A percentile compares a stretch with the other conserved stretches of the same genome.
Evolutionary conservation across 2,888 invertebrate genomes (phyloP).

Genomic region (Stenchaetothrips biformis): DNA sequence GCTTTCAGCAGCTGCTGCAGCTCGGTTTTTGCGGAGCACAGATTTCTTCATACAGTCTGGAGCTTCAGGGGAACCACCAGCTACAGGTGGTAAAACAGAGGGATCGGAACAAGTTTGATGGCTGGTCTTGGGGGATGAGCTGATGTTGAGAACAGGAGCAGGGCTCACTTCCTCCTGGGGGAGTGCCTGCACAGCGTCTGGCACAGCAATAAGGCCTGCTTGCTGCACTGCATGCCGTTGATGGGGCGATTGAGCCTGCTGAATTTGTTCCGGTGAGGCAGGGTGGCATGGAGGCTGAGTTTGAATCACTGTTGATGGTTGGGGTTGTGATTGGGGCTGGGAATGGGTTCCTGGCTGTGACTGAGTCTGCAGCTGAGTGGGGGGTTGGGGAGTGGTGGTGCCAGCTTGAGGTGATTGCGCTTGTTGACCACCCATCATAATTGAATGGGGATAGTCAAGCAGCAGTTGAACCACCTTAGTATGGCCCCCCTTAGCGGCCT

Average conservation of each 20-base stretch:
- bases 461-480: constrained; percentile 91
- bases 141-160: constrained; percentile 38
- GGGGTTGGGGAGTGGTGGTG: constrained; percentile 32
- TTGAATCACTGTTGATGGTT: not conserved
- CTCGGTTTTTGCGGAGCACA: constrained; percentile 51
- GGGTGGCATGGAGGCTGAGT: not conserved
- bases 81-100: not conserved
- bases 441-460: constrained; percentile 87
- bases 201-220: constrained; percentile 54
- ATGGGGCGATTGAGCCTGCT: not conserved
- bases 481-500: constrained; percentile 97
- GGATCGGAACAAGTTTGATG: constrained; percentile 44
- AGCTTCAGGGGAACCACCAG: not conserved
- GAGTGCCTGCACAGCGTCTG: constrained; percentile 55
- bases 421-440: constrained; percentile 56
- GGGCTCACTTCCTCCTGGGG: constrained; percentile 35
- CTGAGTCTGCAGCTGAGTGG: constrained; percentile 27
- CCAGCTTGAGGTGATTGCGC: not conserved
- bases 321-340: constrained; percentile 21
- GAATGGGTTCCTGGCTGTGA: not conserved
- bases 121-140: constrained; percentile 43
- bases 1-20: constrained; percentile 33
- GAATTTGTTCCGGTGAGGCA: not conserved
- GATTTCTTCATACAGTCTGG: constrained; percentile 44
- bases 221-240: not conserved